Base-by-base conservation (phyloP, 2,113 vertebrate genomes). In the Jacana jacana region DNA sequence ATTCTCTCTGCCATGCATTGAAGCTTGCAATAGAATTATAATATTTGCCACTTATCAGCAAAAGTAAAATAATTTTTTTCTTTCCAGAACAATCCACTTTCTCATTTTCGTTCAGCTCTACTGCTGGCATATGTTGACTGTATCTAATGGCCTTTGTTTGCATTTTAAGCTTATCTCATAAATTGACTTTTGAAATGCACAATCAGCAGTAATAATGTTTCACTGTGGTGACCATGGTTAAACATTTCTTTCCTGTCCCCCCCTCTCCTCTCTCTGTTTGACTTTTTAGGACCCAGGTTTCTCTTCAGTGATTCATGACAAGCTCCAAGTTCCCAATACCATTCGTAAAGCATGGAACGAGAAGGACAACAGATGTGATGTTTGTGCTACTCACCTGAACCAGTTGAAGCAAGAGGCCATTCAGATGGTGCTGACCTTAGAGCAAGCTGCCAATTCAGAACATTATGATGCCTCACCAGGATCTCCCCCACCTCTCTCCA, bases 381-480 rank as follows among this genome's bases (percentile, higher is more conserved):
- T 99, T 57, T 99, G 99, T 46, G 98, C 99, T 89, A 99, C 99
- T 2, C 99, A 99, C 97, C 98, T 99, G 95, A 99, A 99, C 95
- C 99, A 99, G 96, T 91, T 99, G 88, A 99, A 99, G 97, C 99
- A 99, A 98, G 99, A 99, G 97, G 99, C 99, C 10, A 98, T 99
- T 88, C 99, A 98, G 95, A 99, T 99, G 99, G 99, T 99, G 93
- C 98, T 99, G 84, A 98, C 98, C 35, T 84, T 98, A 73, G 98
- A 98, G 57, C 98, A 98, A 90, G 96, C 98, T 7, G 96, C 98
- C 19, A 97, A 97, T 82, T 98, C 99, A 0, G 99, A 99, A 94
- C 99, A 98, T 61, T 98, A 98, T 0, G 99, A 99, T 79, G 96
- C 96, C 65, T 99, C 99, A 0, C 99, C 99, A 7, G 97, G 98